A percentile compares a stretch with the other conserved stretches of the same genome.
phyloP scores from a whole-genome alignment of 2,888 invertebrate species.

The Leptinotarsa rubiginosa region DNA sequence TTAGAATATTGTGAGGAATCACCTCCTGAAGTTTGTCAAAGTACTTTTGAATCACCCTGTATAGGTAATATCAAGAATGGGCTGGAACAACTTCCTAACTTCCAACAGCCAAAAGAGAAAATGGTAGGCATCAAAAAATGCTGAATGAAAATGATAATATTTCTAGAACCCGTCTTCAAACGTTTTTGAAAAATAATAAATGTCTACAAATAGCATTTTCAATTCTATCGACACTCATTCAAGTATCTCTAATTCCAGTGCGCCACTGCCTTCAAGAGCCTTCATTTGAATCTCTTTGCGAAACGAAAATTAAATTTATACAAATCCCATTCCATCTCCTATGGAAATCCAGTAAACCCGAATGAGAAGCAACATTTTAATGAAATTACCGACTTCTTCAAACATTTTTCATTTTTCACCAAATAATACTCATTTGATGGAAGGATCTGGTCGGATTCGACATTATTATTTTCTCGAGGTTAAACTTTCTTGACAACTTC shows the following conservation, averaged over 20 bases:
- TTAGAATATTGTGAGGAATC: too few relatives aligned
- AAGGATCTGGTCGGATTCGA: slow-evolving; percentile 25
- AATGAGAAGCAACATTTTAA: slow-evolving; percentile 23
- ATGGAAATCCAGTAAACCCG: slow-evolving; percentile 11
- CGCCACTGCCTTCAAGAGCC: background rate
- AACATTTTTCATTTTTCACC: background rate
- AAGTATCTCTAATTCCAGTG: background rate
- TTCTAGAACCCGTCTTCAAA: too few relatives aligned
- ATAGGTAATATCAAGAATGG: too few relatives aligned
- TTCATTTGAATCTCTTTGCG: background rate
- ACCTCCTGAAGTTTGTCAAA: too few relatives aligned
- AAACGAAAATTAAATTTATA: slow-evolving; percentile 15
- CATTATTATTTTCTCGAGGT: slow-evolving; percentile 29
- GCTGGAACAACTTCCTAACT: too few relatives aligned
- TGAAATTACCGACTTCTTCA: slow-evolving; percentile 9
- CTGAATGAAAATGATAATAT: too few relatives aligned
- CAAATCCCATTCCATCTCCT: background rate
- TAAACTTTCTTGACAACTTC: slow-evolving; percentile 17
- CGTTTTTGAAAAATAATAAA: too few relatives aligned
- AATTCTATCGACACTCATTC: too few relatives aligned
- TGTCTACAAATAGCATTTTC: background rate
- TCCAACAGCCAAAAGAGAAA: too few relatives aligned
- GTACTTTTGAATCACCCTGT: too few relatives aligned
- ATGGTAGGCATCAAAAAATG: too few relatives aligned
- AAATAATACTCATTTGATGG: slow-evolving; percentile 23